phyloP scores from a whole-genome alignment of 2,113 vertebrate species.

The Calonectris borealis region DNA sequence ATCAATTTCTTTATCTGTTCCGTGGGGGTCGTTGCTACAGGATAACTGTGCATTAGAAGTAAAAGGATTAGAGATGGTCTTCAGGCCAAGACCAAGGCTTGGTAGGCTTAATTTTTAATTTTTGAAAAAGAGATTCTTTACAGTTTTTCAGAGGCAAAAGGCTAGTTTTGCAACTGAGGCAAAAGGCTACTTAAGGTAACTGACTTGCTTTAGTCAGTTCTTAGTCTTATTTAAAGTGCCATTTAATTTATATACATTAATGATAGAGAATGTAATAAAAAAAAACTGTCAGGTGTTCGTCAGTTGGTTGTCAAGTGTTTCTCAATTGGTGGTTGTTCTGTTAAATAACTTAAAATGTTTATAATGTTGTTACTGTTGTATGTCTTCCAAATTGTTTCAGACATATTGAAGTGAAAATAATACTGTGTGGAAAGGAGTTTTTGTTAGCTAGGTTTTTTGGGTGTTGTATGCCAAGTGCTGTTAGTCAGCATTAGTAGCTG shows the following conservation, averaged over 20 bases:
- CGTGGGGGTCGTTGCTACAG: constrained; percentile 92
- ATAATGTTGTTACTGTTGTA: neutral
- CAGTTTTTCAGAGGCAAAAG: neutral
- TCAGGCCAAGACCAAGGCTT: constrained; percentile 89
- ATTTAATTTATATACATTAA: neutral
- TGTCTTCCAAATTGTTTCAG: neutral
- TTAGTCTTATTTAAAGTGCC: neutral
- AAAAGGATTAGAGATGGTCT: constrained; percentile 91
- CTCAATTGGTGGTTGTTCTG: neutral
- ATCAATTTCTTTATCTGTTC: constrained; percentile 91
- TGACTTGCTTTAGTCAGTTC: neutral
- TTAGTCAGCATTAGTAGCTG: neutral
- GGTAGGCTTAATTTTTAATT: constrained; percentile 76
- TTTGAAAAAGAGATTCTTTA: neutral
- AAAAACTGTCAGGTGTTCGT: neutral
- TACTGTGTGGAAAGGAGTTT: neutral
- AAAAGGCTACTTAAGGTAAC: neutral
- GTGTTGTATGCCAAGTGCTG: neutral
- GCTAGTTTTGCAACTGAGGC: neutral
- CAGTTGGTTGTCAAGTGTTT: neutral
- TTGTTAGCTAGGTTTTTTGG: neutral
- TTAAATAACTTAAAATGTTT: neutral
- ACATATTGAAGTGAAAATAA: neutral
- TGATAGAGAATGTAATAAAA: neutral
- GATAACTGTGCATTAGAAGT: constrained; percentile 95